Evolutionary conservation across 2,797 vertebrate genomes (phyloP).

Genomic region (Masticophis lateralis): DNA sequence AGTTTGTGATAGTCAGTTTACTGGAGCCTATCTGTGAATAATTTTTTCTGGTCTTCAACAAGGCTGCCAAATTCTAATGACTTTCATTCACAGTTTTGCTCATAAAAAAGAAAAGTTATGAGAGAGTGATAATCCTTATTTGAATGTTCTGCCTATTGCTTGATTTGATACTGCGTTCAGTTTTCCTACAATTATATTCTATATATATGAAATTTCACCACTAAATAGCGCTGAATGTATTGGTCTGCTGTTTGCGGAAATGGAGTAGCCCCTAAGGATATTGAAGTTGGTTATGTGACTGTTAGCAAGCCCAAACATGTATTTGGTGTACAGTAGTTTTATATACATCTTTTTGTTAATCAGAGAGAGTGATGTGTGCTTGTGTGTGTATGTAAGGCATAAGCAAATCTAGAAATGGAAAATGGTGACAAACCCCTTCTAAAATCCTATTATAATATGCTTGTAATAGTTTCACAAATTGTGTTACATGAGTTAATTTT

Average conservation of each 20-base stretch:
- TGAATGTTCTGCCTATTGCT: neutral
- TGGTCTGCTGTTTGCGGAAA: neutral
- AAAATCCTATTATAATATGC: neutral
- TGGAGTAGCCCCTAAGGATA: neutral
- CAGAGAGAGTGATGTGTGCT: neutral
- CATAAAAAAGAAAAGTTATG: neutral
- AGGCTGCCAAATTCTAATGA: neutral
- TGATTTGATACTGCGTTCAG: neutral
- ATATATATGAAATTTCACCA: neutral
- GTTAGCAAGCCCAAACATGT: neutral
- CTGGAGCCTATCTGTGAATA: neutral
- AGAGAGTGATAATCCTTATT: neutral
- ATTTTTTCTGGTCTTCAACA: neutral
- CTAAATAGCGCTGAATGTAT: neutral
- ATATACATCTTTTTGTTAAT: neutral
- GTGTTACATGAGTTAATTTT: neutral
- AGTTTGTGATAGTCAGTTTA: neutral
- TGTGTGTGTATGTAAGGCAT: neutral
- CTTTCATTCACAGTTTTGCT: neutral
- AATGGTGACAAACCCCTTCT: neutral
- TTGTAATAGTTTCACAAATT: neutral
- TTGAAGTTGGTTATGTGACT: neutral
- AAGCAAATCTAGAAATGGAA: neutral
- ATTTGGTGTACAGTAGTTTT: neutral
- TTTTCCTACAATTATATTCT: neutral